Evolutionary conservation across 2,888 invertebrate genomes (phyloP), one percentile per base, ranked within the genome.

Genomic region (Drosophila merina): DNA sequence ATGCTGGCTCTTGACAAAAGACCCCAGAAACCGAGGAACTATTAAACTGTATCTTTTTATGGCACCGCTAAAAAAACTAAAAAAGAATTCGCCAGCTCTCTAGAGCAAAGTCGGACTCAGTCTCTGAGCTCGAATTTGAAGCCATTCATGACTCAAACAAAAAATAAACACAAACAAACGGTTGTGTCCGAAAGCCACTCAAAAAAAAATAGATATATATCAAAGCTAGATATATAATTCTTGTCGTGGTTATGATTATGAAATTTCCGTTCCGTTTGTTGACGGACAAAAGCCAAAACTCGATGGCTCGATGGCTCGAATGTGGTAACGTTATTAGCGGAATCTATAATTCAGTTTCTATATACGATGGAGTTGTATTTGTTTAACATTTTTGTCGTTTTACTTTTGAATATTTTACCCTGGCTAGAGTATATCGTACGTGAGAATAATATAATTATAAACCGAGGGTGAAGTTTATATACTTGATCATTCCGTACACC

Each of bases 401-500:
- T 50, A 59, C 44, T 66, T 75, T 66, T 62, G 42, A 58, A 67
- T 62, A 72, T 52, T 86, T 84, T 85, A 85, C n/a, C 36, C 82
- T 81, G 81, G 82, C 71, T 68, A 78, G 77, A 79, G 77, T 20
- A 20, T 20, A 20, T 77, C 64, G 74, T 85, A 84, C 83, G 85
- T 84, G 87, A 85, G 77, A 77, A 75, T 77, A 87, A 85, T 85
- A 84, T 83, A 81, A 81, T 83, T 83, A 87, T 87, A 20, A 20
- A 20, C 20, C 1, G 20, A 20, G 20, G 20, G 20, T 20, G 20
- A 20, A 20, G 20, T 20, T 86, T 86, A 82, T 57, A 77, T 76
- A 77, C 81, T 84, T 62, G 59, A 58, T 55, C 60, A 73, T 56
- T 33, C 20, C 49, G 31, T 31, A 9, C 31, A 10, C 51, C 31